These are phyloP conservation scores for Motacilla alba DNA, from an alignment of 2,113 vertebrate species.

Conservation along the genomic window DNA sequence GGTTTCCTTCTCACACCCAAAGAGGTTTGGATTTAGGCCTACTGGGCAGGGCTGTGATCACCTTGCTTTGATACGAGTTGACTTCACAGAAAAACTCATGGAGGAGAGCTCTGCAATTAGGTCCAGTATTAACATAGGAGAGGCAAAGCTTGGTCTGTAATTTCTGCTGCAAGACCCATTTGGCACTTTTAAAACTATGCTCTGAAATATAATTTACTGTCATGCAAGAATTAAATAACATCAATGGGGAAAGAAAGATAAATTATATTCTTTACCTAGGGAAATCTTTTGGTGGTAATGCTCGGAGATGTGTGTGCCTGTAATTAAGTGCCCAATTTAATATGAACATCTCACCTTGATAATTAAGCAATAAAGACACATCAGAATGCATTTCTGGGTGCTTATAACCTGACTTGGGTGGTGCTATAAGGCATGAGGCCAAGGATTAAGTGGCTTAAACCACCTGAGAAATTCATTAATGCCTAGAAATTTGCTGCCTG, in stretches of 20 bases:
- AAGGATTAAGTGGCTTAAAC: slow-evolving; percentile 68
- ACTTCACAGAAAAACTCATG: not conserved
- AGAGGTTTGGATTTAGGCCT: not conserved
- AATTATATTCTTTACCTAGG: slow-evolving; percentile 15
- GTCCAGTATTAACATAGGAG: not conserved
- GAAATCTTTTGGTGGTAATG: slow-evolving; percentile 23
- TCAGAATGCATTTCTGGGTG: slow-evolving; percentile 58
- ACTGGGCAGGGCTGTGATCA: rapidly evolving
- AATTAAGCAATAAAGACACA: slow-evolving; percentile 73
- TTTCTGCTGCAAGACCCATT: not conserved
- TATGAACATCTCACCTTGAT: slow-evolving; percentile 67
- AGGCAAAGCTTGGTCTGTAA: not conserved
- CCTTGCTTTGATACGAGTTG: not conserved
- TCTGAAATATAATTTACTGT: not conserved
- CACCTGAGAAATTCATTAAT: slow-evolving; percentile 66
- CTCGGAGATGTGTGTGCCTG: slow-evolving; percentile 50
- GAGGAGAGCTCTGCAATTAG: not conserved
- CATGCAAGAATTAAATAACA: not conserved
- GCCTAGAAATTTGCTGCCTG: slow-evolving; percentile 27
- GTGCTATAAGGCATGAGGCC: slow-evolving; percentile 24
- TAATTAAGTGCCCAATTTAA: slow-evolving; percentile 71
- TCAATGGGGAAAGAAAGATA: not conserved
- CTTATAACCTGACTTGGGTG: slow-evolving; percentile 44
- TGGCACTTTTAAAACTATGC: not conserved
- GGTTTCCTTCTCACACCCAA: not conserved